phyloP scores from a whole-genome alignment of 2,113 vertebrate genomes.

The Suncus etruscus region DNA sequence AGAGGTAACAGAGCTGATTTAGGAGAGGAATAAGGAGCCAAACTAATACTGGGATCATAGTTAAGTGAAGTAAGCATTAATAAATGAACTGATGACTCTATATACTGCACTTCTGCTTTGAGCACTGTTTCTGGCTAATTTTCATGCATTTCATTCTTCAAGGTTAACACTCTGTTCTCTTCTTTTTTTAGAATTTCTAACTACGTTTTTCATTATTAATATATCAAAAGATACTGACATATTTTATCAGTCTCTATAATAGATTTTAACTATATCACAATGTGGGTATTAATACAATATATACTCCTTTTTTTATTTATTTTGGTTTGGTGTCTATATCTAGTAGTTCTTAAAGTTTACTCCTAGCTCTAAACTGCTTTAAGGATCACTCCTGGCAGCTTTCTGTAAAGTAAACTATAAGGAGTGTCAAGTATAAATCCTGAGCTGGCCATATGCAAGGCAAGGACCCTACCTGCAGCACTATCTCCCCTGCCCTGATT shows the following conservation, averaged over 20 bases:
- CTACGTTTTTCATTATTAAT: not conserved
- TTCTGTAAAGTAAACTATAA: too few species aligned
- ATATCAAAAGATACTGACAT: not conserved
- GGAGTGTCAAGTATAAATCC: too few species aligned
- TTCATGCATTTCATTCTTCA: not conserved
- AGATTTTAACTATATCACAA: not conserved
- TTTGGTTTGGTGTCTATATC: too few species aligned
- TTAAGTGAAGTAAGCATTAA: not conserved
- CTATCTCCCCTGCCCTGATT: too few species aligned
- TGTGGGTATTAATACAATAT: not conserved
- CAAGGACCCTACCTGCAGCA: too few species aligned
- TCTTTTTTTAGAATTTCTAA: not conserved
- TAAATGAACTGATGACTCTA: not conserved
- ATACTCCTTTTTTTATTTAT: too few species aligned
- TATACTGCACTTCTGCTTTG: not conserved
- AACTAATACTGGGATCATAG: not conserved
- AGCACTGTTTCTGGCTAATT: not conserved
- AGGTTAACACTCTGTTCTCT: not conserved
- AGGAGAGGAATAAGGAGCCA: too few species aligned
- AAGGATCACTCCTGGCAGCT: too few species aligned
- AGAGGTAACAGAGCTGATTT: not conserved
- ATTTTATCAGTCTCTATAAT: not conserved
- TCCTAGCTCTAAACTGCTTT: too few species aligned
- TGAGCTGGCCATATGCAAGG: too few species aligned
- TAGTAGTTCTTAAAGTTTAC: too few species aligned